Conservation (phyloP, 37 sponge, comb jelly and placozoan species). For the Chondrilla cf. caribensis region DNA sequence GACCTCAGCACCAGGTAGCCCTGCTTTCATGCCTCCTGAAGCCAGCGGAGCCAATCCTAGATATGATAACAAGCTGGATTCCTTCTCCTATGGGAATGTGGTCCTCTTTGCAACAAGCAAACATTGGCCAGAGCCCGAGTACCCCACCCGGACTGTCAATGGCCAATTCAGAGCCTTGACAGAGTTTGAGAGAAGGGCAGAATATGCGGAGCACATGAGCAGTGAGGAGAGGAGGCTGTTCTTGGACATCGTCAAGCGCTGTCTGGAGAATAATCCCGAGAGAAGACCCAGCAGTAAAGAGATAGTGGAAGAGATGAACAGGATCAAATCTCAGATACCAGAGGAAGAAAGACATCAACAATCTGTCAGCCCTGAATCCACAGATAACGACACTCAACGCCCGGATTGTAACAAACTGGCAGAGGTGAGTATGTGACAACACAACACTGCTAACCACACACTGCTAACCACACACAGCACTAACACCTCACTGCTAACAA, state of each 20-base stretch:
- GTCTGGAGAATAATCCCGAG: conserved; percentile 5
- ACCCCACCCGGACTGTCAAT: neutral
- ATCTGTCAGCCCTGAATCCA: neutral
- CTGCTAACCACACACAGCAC: too few relatives aligned
- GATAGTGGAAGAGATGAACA: neutral
- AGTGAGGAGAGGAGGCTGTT: neutral
- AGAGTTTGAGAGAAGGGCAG: conserved; percentile 8
- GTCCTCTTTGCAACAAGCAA: neutral
- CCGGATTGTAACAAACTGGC: neutral
- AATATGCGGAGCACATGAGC: neutral
- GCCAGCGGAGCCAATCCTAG: neutral
- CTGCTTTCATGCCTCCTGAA: conserved; percentile 26
- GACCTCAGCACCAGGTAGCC: neutral
- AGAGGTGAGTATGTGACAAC: neutral
- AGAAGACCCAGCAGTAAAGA: neutral
- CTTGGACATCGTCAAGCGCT: neutral
- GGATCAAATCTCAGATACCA: neutral
- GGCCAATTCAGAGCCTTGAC: neutral
- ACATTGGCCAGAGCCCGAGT: conserved; percentile 18
- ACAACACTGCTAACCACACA: too few relatives aligned
- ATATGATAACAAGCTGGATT: conserved; percentile 10
- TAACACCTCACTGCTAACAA: too few relatives aligned
- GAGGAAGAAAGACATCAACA: neutral
- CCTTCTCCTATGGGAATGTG: conserved; percentile 12
- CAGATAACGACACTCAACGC: neutral